These are phyloP conservation scores for Ursus arctos DNA, from an alignment of 2,113 vertebrate species.

Conservation along the genomic window DNA sequence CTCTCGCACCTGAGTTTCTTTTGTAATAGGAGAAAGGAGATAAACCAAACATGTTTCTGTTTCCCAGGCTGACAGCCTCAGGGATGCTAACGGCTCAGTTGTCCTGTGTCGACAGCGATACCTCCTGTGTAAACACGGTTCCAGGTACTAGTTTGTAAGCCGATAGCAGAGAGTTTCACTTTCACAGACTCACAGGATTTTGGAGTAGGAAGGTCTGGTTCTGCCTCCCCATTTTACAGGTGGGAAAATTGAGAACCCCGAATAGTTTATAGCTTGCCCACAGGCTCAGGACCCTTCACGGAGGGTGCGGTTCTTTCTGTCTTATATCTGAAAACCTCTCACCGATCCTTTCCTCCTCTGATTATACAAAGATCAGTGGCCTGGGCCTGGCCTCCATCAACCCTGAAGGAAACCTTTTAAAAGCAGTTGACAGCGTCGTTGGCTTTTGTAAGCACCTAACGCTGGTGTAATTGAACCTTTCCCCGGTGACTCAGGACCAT, in stretches of 20 bases:
- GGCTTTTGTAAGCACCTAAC: not conserved
- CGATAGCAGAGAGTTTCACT: not conserved
- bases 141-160: no score
- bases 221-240: accelerated
- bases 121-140: not conserved
- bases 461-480: not conserved
- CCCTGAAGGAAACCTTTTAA: not conserved
- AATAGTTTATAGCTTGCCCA: no score
- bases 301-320: not conserved
- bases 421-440: accelerated
- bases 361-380: not conserved
- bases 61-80: not conserved
- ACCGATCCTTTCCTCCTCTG: not conserved
- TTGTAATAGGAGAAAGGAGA: not conserved
- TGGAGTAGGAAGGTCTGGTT: not conserved
- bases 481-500: not conserved
- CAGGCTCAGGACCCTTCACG: not conserved
- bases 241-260: not conserved
- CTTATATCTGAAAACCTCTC: not conserved
- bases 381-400: not conserved
- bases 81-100: accelerated
- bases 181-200: not conserved
- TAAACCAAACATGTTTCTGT: not conserved
- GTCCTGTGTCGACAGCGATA: accelerated
- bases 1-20: not conserved